Percentiles rank a stretch among this genome's conserved stretches.
Conservation (phyloP, 2,113 vertebrate species). For the Vidua chalybeata region DNA sequence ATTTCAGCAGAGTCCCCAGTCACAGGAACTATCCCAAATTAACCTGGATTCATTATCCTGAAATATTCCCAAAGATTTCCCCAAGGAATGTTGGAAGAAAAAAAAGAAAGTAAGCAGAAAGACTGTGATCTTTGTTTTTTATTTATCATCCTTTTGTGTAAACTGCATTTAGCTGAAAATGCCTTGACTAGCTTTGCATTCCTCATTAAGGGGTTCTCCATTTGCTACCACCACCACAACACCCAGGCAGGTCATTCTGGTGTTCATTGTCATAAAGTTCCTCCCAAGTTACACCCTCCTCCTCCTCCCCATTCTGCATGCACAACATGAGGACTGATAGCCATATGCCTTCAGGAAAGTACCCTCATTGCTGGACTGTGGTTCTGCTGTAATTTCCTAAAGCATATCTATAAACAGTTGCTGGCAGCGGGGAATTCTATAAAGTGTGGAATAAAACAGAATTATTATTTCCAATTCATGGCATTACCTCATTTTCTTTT, state of each 20-base stretch:
- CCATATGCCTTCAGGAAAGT: neutral
- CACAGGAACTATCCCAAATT: neutral
- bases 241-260: no score
- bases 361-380: neutral
- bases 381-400: neutral
- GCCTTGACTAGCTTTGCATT: neutral
- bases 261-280: neutral
- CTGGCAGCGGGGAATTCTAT: neutral
- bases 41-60: neutral
- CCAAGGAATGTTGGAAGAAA: neutral
- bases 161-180: neutral
- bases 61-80: neutral
- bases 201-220: neutral
- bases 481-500: neutral
- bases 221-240: neutral
- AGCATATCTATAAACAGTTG: neutral
- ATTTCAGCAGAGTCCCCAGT: neutral
- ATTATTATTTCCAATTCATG: neutral
- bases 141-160: neutral
- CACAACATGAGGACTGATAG: neutral
- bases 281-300: neutral
- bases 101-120: neutral
- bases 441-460: neutral
- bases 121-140: neutral
- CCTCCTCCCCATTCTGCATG: neutral